phyloP scores from a whole-genome alignment of 23 tunicate genomes.

The Diplosoma virens region DNA sequence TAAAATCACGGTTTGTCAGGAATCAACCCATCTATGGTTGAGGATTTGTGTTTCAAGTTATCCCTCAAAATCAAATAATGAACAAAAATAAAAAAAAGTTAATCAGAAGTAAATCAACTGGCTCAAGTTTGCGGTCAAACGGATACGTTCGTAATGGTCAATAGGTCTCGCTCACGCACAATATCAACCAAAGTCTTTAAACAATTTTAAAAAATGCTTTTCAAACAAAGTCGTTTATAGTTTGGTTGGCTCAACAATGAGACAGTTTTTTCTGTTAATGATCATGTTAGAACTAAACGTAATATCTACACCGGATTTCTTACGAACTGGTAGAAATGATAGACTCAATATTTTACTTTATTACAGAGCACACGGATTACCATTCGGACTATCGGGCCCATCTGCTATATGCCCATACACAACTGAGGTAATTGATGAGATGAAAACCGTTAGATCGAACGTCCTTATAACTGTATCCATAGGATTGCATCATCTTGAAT shows the following conservation, averaged over 20 bases:
- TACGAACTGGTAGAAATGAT: not conserved
- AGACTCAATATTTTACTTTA: slow-evolving; percentile 5
- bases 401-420: slow-evolving; percentile 14
- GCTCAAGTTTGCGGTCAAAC: not conserved
- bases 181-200: not conserved
- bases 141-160: slow-evolving; percentile 7
- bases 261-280: not conserved
- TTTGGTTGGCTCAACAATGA: slow-evolving; percentile 31
- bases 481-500: slow-evolving; percentile 8
- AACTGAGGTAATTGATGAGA: slow-evolving; percentile 21
- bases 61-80: not conserved
- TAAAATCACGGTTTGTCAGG: not conserved
- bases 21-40: not conserved
- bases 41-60: not conserved
- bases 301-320: not conserved
- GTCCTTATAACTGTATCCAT: slow-evolving; percentile 2
- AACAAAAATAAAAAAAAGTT: not conserved
- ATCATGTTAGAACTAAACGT: too few species aligned
- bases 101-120: not conserved
- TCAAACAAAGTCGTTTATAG: slow-evolving; percentile 5
- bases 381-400: slow-evolving; percentile 25
- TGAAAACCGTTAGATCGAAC: slow-evolving; percentile 22
- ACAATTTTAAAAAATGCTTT: not conserved
- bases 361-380: slow-evolving; percentile 39
- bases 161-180: not conserved